Percentiles rank a stretch among this genome's conserved stretches.
phyloP scores from a whole-genome alignment of 2,113 vertebrate species.

The Gymnocephalus cernua region DNA sequence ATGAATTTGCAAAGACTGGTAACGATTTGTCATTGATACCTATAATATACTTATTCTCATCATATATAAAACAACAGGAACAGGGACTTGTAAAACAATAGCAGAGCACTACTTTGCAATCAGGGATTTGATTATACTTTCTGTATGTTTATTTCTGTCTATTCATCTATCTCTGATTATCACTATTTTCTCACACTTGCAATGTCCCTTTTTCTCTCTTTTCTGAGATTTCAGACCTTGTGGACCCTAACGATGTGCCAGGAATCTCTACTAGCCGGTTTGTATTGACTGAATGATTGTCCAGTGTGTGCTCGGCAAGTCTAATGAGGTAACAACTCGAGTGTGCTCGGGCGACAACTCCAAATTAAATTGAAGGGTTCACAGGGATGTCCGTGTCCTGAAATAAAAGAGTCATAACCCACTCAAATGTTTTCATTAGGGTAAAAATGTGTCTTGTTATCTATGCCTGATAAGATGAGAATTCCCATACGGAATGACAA shows the following conservation, averaged over 20 bases:
- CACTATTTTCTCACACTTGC: not conserved
- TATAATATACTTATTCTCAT: not conserved
- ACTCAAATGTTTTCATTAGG: constrained; percentile 55
- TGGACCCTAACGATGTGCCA: constrained; percentile 34
- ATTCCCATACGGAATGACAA: constrained; percentile 21
- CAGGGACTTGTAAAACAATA: not conserved
- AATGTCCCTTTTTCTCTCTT: constrained; percentile 13
- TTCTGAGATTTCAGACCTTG: constrained; percentile 22
- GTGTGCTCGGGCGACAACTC: constrained; percentile 32
- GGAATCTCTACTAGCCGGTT: constrained; percentile 45
- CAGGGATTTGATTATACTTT: not conserved
- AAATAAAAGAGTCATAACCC: constrained; percentile 52
- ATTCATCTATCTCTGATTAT: constrained; percentile 14
- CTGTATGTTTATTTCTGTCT: not conserved
- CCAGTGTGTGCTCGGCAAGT: constrained; percentile 46
- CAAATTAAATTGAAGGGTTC: constrained; percentile 48
- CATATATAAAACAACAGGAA: not conserved
- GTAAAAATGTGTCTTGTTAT: constrained; percentile 42
- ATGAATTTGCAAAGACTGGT: constrained; percentile 7
- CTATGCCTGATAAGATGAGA: constrained; percentile 39
- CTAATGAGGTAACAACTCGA: constrained; percentile 44
- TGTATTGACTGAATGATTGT: constrained; percentile 56
- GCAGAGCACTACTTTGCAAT: not conserved
- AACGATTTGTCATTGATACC: not conserved
- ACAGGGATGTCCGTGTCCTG: constrained; percentile 42